These are phyloP conservation scores for Vulpes lagopus DNA, from an alignment of 2,113 vertebrate genomes.

Conservation along the genomic window DNA sequence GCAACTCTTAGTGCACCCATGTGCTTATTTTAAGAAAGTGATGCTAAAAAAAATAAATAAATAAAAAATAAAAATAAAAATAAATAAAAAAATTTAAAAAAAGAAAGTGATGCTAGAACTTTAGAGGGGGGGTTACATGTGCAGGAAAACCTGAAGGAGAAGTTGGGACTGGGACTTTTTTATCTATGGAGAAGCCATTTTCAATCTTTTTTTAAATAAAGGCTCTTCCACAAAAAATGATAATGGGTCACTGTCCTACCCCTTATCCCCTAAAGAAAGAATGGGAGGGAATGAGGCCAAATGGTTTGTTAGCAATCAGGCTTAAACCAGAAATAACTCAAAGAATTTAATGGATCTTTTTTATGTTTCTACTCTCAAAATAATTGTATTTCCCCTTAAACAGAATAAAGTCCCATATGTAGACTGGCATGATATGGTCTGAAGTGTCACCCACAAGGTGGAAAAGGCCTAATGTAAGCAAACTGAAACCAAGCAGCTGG, in stretches of 20 bases:
- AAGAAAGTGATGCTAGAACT: background rate
- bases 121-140: background rate
- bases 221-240: background rate
- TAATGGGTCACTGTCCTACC: background rate
- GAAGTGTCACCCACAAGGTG: background rate
- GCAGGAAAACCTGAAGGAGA: background rate
- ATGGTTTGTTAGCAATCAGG: background rate
- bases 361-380: conserved; percentile 18
- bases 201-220: conserved; percentile 3
- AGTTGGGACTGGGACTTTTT: background rate
- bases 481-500: background rate
- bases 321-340: conserved; percentile 43
- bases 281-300: background rate
- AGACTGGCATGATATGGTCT: background rate
- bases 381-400: background rate
- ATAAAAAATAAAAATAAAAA: too few species aligned
- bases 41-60: background rate
- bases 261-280: background rate
- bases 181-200: conserved; percentile 7
- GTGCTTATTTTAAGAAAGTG: background rate
- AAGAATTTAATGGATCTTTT: background rate
- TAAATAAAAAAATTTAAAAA: background rate
- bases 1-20: background rate
- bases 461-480: background rate
- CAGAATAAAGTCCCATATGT: background rate